Conservation (phyloP, 35 echinoderm and acorn worm genomes). For the Patiria miniata region DNA sequence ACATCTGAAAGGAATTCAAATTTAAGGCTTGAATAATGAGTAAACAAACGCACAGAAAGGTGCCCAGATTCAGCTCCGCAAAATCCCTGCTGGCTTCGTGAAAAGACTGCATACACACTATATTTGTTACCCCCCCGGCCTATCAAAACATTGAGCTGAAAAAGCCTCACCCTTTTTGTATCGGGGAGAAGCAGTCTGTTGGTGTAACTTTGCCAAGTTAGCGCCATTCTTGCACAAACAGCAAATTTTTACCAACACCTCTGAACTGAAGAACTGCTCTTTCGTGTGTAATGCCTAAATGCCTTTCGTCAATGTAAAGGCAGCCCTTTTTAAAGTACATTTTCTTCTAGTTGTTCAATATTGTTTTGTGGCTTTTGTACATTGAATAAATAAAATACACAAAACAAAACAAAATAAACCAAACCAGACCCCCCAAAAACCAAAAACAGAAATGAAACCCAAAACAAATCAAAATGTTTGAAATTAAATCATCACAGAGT, state of each 20-base stretch:
- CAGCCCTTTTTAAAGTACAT: background rate
- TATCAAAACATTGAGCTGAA: conserved; percentile 18
- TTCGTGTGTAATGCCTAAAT: background rate
- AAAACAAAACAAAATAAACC: too few species aligned
- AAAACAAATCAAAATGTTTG: too few species aligned
- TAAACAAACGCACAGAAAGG: conserved; percentile 1
- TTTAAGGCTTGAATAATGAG: background rate
- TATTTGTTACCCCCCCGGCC: conserved; percentile 26
- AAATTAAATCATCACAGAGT: background rate
- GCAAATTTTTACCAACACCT: background rate
- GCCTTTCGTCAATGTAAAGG: background rate
- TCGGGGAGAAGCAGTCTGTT: background rate
- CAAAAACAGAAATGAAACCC: too few species aligned
- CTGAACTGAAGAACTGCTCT: conserved; percentile 13
- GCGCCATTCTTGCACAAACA: conserved; percentile 7
- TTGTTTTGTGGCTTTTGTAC: too few species aligned
- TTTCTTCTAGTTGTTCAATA: too few species aligned
- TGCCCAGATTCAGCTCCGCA: background rate
- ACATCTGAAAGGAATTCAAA: background rate
- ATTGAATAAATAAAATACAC: too few species aligned
- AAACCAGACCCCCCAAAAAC: too few species aligned
- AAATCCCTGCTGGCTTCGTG: conserved; percentile 15
- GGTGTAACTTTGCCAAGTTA: background rate
- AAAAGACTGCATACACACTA: background rate
- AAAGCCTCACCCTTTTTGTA: background rate